Conservation (phyloP, 2,888 invertebrate genomes). For the Pyrrhosoma nymphula region DNA sequence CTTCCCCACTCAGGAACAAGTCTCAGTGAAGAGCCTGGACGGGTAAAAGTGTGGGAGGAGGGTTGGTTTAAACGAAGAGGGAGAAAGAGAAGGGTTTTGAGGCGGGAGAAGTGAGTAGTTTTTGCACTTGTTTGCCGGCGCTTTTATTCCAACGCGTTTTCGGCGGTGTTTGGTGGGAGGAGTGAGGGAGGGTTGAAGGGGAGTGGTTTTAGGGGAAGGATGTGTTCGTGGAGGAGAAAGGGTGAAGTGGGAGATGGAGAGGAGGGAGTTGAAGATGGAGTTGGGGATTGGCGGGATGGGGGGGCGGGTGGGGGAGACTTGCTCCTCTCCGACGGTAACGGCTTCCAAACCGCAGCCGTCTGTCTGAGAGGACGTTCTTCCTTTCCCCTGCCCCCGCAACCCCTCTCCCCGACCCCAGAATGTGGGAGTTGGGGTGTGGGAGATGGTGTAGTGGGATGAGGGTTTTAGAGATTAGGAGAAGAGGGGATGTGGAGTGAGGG, state of each 20-base stretch:
- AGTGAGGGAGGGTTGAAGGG: not conserved
- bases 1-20: not conserved
- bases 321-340: not conserved
- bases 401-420: not conserved
- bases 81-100: not conserved
- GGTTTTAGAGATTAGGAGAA: not conserved
- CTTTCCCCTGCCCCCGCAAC: not conserved
- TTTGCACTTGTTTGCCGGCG: slow-evolving; percentile 1
- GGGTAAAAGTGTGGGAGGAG: not conserved
- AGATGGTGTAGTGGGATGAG: not conserved
- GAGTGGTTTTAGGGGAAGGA: not conserved
- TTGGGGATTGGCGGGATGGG: not conserved
- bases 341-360: slow-evolving; percentile 28
- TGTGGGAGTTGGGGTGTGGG: not conserved
- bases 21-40: not conserved
- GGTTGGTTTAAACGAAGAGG: not conserved
- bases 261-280: not conserved
- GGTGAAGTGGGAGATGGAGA: not conserved
- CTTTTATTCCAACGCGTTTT: not conserved
- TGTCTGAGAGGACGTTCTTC: not conserved
- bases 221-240: not conserved
- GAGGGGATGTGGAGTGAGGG: not conserved
- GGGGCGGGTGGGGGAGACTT: not conserved
- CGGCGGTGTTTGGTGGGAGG: not conserved
- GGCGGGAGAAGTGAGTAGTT: not conserved